Evolutionary conservation across 2,888 invertebrate genomes (phyloP), one percentile per base, ranked within the genome.

Genomic region (Isotomurus palustris): DNA sequence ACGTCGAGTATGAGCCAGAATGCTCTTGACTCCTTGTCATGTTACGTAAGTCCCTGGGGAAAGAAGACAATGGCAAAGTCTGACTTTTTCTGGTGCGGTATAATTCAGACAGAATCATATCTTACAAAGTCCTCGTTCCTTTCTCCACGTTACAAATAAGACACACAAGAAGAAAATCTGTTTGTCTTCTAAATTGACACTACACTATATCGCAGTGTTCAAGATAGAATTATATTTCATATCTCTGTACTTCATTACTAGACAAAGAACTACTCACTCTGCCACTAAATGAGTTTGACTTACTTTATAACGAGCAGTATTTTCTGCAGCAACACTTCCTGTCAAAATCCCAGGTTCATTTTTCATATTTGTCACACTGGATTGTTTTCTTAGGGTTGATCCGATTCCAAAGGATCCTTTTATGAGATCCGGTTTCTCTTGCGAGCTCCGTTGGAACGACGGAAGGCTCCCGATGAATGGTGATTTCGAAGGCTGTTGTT

Each of bases 251-350:
- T n/a, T n/a, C n/a, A n/a, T n/a, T n/a, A n/a, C n/a, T n/a, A n/a
- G n/a, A n/a, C 32, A 8, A 32, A 8, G 12, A 32, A 32, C 32
- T 14, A 12, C 32, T 14, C 32, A 32, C 32, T 10, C 32, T 10
- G 10, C 12, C 32, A 32, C 10, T 14, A 8, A 32, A 40, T 5
- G n/a, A 40, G 8, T 40, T 10, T 19, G 19, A 22, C 60, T 80
- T 76, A 88, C 89, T 78, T 91, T 91, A 75, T 90, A 92, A 72
- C 90, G 80, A 1, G 88, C 88, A 59, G 87, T 81, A 67, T 84
- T 84, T 75, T 89, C 89, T 38, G 50, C 50, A 22, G 52, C 41
- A 41, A 50, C 40, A 38, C 55, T 35, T 47, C 53, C 55, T 62
- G 83, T 79, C 50, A 70, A 62, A 56, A 66, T 63, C 62, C 81